Evolutionary conservation across 2,113 vertebrate species (phyloP).

Genomic region (Xenopus tropicalis): DNA sequence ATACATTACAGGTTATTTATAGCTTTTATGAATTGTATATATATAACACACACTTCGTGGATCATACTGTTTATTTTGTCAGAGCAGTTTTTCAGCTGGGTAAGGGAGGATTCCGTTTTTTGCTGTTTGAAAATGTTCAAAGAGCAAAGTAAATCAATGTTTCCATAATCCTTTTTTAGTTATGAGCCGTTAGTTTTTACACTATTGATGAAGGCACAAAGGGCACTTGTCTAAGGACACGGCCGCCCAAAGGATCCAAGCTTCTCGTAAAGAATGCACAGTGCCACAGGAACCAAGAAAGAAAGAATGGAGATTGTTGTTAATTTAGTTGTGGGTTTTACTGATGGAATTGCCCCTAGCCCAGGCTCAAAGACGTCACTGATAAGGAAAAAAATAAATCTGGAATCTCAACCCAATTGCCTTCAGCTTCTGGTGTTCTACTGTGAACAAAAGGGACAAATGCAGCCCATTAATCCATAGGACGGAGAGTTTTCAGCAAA

Average conservation of each 20-base stretch:
- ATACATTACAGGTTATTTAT: no score
- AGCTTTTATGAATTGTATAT: no score
- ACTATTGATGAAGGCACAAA: slow-evolving; percentile 42
- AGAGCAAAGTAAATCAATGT: slow-evolving; percentile 40
- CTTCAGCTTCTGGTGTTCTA: slow-evolving; percentile 26
- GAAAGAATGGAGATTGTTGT: slow-evolving; percentile 49
- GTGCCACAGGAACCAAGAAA: slow-evolving; percentile 39
- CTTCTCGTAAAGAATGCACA: slow-evolving; percentile 41
- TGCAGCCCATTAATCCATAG: no score
- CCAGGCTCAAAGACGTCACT: slow-evolving; percentile 50
- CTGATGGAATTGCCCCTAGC: slow-evolving; percentile 43
- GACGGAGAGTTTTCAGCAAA: no score
- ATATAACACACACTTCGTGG: no score
- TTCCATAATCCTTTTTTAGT: slow-evolving; percentile 10
- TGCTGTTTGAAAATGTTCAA: slow-evolving; percentile 7
- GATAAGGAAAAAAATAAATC: slow-evolving; percentile 49
- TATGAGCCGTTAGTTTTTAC: slow-evolving; percentile 41
- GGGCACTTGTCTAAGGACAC: slow-evolving; percentile 42
- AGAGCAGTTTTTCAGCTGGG: no score
- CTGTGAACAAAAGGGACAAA: no score
- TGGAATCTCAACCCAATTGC: slow-evolving; percentile 42
- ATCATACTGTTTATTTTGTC: no score
- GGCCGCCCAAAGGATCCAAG: slow-evolving; percentile 29
- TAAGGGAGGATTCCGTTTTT: neutral
- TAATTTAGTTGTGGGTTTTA: slow-evolving; percentile 50